Base-by-base conservation (phyloP, 1,140 invertebrate genomes). In the Plodia interpunctella region DNA sequence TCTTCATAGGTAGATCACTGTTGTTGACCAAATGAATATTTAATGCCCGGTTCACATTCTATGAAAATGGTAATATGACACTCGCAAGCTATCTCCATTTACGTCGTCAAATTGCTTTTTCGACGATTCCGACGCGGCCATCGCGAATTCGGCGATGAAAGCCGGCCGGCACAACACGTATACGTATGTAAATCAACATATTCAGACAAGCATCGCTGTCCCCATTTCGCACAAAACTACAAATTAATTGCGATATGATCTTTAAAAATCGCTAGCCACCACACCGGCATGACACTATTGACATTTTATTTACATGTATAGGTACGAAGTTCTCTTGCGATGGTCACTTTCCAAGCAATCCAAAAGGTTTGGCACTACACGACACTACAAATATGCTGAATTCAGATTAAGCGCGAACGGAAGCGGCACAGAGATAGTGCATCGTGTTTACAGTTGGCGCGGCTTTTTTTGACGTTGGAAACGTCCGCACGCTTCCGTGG, bases 371-470 rank as follows among this genome's bases (percentile, higher is more conserved):
- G 80, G 78, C 81, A 86, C 81, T 78, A 83, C 80, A 83, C 80
- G 70, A 83, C 80, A 85, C 79, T 76, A 58, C 66, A 57, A 65
- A 74, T 8, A 6, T 32, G 30, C 11, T 11, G 30, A 32, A 62
- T 65, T 53, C 3, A 25, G 21, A 53, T 53, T 10, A 51, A 68
- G 80, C 74, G 79, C 75, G 78, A 82, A 78, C 77, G 79, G 78
- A 83, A 80, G 70, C 81, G 69, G 66, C 70, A 65, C 72, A 73
- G 73, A 69, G 76, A 76, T 76, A 81, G 63, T 86, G 80, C 82
- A 80, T 86, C 81, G 80, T 88, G 83, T 85, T 88, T 86, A 85
- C 82, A 76, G 76, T 85, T 84, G 76, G 74, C 76, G 79, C 78
- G 78, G 68, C 73, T 70, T 68, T 81, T 73, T 72, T 70, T 18